Evolutionary conservation across 1,140 invertebrate species (phyloP).

Genomic region (Lordiphosa mommai): DNA sequence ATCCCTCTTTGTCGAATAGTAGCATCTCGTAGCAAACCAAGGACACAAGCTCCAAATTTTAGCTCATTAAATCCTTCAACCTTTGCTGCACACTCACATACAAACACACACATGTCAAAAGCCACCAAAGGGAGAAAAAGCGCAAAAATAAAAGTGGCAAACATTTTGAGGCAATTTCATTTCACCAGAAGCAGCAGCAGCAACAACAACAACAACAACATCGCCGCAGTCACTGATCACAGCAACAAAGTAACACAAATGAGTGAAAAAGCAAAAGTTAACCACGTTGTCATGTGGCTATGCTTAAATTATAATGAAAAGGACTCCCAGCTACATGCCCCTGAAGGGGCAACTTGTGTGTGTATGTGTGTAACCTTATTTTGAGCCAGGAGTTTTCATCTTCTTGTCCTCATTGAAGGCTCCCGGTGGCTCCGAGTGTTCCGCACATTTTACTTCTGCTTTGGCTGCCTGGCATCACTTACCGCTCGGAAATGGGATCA

Average conservation of each 20-base stretch:
- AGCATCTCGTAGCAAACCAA: conserved; percentile 13
- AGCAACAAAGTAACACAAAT: conserved; percentile 55
- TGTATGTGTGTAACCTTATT: conserved; percentile 53
- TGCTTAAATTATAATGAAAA: conserved; percentile 78
- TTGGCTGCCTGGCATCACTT: conserved; percentile 74
- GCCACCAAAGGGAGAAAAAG: conserved; percentile 36
- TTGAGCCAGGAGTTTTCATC: conserved; percentile 29
- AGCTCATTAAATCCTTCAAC: conserved; percentile 72
- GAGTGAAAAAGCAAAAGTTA: conserved; percentile 67
- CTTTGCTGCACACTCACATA: conserved; percentile 43
- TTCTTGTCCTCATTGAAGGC: conserved; percentile 59
- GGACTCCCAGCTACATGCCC: conserved; percentile 45
- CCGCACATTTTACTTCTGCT: conserved; percentile 32
- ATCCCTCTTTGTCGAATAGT: too few species aligned
- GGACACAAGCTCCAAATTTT: conserved; percentile 62
- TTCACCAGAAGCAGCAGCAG: conserved; percentile 37
- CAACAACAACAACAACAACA: conserved; percentile 29
- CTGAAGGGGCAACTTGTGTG: conserved; percentile 15
- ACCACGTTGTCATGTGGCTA: conserved; percentile 73
- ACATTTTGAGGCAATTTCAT: conserved; percentile 72
- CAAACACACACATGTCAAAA: conserved; percentile 45
- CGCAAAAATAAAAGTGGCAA: conserved; percentile 56
- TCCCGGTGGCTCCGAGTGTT: too few species aligned
- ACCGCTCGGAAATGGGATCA: conserved; percentile 79
- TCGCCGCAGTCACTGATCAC: conserved; percentile 61